Percentiles rank a stretch among this genome's conserved stretches.
These are phyloP conservation scores for Rhinolophus ferrumequinum DNA, from an alignment of 2,113 vertebrate genomes.

Conservation along the genomic window DNA sequence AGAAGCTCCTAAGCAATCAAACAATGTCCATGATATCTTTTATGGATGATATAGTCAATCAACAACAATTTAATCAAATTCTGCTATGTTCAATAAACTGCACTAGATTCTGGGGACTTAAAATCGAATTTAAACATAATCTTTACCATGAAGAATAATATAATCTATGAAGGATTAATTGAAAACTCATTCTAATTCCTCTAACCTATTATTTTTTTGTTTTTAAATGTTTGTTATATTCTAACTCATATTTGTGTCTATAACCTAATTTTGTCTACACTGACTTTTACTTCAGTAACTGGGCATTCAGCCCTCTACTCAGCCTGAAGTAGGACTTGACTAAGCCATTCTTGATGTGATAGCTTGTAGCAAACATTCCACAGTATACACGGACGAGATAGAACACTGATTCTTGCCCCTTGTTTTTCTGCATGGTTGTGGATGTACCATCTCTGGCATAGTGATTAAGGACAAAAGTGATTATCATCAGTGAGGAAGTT, in stretches of 20 bases:
- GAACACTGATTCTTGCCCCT: neutral
- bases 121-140: slow-evolving; percentile 33
- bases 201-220: neutral
- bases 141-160: neutral
- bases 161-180: neutral
- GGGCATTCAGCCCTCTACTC: neutral
- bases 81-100: neutral
- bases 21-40: neutral
- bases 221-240: neutral
- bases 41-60: neutral
- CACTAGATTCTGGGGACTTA: neutral
- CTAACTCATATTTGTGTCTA: neutral
- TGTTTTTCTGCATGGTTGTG: neutral
- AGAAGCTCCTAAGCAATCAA: neutral
- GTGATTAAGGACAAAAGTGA: neutral
- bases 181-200: neutral
- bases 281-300: neutral
- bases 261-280: neutral
- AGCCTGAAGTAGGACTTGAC: neutral
- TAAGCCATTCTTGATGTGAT: neutral
- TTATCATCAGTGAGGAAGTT: neutral
- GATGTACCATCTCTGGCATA: neutral
- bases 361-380: neutral
- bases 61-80: slow-evolving; percentile 25
- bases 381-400: neutral